Conservation (phyloP, 1,140 invertebrate genomes). For the Drosophila setifemur region DNA sequence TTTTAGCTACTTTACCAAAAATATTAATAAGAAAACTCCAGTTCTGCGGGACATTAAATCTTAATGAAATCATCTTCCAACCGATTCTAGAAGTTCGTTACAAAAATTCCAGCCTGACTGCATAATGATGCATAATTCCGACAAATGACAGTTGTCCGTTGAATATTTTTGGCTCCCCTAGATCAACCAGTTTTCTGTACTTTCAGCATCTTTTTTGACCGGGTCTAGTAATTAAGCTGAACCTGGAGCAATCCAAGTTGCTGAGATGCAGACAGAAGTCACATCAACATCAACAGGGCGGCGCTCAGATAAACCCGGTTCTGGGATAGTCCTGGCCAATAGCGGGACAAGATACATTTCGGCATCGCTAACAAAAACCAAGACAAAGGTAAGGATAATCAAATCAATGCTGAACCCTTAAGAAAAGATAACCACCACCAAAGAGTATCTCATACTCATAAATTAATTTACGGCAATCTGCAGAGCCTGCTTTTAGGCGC, state of each 20-base stretch:
- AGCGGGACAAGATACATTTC: constrained; percentile 21
- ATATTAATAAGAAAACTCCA: neutral
- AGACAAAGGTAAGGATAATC: neutral
- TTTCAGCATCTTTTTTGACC: neutral
- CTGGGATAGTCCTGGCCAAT: constrained; percentile 37
- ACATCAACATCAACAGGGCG: constrained; percentile 28
- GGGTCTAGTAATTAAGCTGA: constrained; percentile 61
- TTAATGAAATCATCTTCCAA: too few species aligned
- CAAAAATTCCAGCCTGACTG: constrained; percentile 26
- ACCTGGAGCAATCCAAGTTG: constrained; percentile 25
- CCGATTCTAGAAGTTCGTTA: constrained; percentile 33
- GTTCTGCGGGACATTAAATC: neutral
- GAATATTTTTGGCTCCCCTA: constrained; percentile 29
- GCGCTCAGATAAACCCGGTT: neutral
- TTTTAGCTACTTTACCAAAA: too few species aligned
- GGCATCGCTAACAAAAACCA: neutral
- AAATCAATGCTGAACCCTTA: constrained; percentile 15
- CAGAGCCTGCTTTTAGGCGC: constrained; percentile 17
- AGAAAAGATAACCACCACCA: constrained; percentile 8
- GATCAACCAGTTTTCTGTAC: constrained; percentile 46
- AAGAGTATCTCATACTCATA: constrained; percentile 20
- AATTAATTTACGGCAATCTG: neutral
- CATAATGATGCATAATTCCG: constrained; percentile 6
- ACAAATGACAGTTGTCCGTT: constrained; percentile 21
- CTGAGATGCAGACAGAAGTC: constrained; percentile 66